Percentiles rank a stretch among this genome's conserved stretches.
Conservation (phyloP, 2,797 vertebrate species). For the Thripadectes ignobilis region DNA sequence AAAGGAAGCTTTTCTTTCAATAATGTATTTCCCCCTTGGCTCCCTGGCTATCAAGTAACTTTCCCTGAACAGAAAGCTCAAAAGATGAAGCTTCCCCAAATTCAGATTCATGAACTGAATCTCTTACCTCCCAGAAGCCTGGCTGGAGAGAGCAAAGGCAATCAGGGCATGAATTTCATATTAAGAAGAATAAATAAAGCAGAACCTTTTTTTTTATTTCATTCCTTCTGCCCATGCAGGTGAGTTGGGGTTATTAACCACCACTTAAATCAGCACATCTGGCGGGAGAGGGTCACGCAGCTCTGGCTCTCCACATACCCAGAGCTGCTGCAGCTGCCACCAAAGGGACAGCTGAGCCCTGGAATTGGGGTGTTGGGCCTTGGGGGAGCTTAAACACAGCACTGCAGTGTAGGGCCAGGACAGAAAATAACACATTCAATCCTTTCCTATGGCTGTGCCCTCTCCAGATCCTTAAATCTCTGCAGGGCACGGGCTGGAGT, state of each 20-base stretch:
- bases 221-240: not conserved
- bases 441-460: not conserved
- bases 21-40: slow-evolving; percentile 71
- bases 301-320: accelerated
- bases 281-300: not conserved
- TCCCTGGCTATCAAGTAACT: slow-evolving; percentile 48
- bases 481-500: not conserved
- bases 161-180: slow-evolving; percentile 68
- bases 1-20: slow-evolving; percentile 68
- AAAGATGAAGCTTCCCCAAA: slow-evolving; percentile 55
- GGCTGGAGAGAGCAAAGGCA: slow-evolving; percentile 59
- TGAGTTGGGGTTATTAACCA: not conserved
- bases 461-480: not conserved
- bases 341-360: not conserved
- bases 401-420: not conserved
- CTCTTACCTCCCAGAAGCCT: slow-evolving; percentile 50
- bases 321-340: not conserved
- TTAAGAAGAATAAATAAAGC: slow-evolving; percentile 69
- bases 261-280: not conserved
- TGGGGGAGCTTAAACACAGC: not conserved
- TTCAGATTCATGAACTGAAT: slow-evolving; percentile 65
- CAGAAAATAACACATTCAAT: not conserved
- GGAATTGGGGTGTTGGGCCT: not conserved
- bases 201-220: slow-evolving; percentile 32
- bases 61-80: slow-evolving; percentile 51